A percentile compares a stretch with the other conserved stretches of the same genome.
phyloP scores from a whole-genome alignment of 2,113 vertebrate genomes.

The Anser brachyrhynchus region DNA sequence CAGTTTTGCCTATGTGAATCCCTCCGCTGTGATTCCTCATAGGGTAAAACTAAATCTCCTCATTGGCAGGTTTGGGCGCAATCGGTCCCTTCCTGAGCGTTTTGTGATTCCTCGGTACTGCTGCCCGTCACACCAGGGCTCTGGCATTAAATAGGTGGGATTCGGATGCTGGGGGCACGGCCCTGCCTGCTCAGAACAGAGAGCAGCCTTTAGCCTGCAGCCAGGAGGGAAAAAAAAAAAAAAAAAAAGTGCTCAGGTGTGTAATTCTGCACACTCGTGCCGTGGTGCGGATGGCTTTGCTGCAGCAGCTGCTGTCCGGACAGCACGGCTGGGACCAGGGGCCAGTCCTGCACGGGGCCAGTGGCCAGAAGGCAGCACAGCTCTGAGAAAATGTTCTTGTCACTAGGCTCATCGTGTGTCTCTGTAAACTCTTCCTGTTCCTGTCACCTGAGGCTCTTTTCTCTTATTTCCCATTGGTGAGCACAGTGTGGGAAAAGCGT shows the following conservation, averaged over 20 bases:
- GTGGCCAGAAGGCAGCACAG: background rate
- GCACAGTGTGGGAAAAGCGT: background rate
- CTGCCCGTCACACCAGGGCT: background rate
- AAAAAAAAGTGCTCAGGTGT: background rate
- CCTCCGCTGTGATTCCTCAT: background rate
- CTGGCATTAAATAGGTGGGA: accelerated
- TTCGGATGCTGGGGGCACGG: background rate
- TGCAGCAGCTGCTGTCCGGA: background rate
- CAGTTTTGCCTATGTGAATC: background rate
- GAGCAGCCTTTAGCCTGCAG: background rate
- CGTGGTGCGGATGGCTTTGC: accelerated
- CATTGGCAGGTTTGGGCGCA: background rate
- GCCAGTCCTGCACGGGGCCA: background rate
- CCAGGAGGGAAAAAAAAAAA: background rate
- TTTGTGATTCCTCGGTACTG: background rate
- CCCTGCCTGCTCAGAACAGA: background rate
- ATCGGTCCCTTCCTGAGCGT: background rate
- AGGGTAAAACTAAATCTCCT: background rate
- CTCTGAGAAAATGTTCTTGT: background rate
- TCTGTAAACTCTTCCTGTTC: background rate
- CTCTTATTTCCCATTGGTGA: background rate
- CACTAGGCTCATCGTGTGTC: background rate
- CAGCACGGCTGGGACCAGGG: background rate
- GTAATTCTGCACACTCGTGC: accelerated
- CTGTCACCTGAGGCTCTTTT: background rate